Evolutionary conservation across 2,888 invertebrate genomes (phyloP).

Genomic region (Drosophila yooni): DNA sequence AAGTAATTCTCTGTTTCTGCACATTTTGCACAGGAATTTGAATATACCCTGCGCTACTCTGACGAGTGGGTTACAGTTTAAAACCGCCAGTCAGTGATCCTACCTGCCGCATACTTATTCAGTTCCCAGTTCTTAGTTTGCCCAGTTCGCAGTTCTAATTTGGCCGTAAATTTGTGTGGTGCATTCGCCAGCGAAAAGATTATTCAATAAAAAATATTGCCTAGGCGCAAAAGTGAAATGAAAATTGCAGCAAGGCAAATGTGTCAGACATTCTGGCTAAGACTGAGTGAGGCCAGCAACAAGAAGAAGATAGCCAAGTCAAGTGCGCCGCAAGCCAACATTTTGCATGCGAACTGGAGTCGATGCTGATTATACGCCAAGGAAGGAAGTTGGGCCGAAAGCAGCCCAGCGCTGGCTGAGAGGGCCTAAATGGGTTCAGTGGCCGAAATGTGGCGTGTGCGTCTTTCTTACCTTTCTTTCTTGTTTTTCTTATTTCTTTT

Average conservation of each 20-base stretch:
- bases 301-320: constrained; percentile 17
- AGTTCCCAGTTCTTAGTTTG: background rate
- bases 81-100: constrained; percentile 68
- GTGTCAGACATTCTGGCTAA: constrained; percentile 35
- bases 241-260: constrained; percentile 58
- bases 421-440: constrained; percentile 58
- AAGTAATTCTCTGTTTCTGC: background rate
- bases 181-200: constrained; percentile 44
- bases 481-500: constrained; percentile 22
- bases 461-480: constrained; percentile 5
- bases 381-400: constrained; percentile 30
- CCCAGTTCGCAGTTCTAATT: constrained; percentile 72
- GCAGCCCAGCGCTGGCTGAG: background rate
- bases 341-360: constrained; percentile 23
- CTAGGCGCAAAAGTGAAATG: constrained; percentile 74
- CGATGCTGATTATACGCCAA: constrained; percentile 58
- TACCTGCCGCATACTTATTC: constrained; percentile 42
- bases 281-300: background rate
- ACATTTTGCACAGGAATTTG: background rate
- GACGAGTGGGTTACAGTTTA: background rate
- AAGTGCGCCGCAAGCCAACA: constrained; percentile 47
- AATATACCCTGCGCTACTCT: constrained; percentile 16
- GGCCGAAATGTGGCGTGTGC: constrained; percentile 39
- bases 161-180: constrained; percentile 75
- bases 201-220: constrained; percentile 67